Percentiles rank a stretch among this genome's conserved stretches.
phyloP scores from a whole-genome alignment of 2,797 vertebrate species.

The Eospalax fontanierii region DNA sequence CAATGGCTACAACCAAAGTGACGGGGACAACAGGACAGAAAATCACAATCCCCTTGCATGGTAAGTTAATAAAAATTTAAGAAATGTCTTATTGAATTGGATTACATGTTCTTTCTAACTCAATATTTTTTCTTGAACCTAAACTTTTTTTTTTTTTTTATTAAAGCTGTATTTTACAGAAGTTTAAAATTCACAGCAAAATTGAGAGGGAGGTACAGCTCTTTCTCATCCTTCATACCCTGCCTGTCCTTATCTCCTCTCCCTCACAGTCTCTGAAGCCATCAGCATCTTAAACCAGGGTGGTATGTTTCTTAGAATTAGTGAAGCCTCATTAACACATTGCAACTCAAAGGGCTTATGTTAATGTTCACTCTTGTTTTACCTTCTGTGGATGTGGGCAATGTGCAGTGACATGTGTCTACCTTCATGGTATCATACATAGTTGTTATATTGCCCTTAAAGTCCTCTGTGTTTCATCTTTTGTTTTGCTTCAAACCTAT shows the following conservation, averaged over 20 bases:
- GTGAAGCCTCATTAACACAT: not conserved
- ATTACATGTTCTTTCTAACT: slow-evolving; percentile 41
- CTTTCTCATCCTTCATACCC: not conserved
- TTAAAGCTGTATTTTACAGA: slow-evolving; percentile 4
- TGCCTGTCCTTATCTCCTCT: not conserved
- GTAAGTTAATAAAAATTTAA: slow-evolving; percentile 87
- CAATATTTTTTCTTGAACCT: slow-evolving; percentile 30
- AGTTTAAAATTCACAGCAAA: slow-evolving; percentile 51
- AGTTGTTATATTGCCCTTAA: slow-evolving; percentile 47
- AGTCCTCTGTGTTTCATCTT: not conserved
- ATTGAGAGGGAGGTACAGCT: not conserved
- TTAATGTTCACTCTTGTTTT: not conserved
- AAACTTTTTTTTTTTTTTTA: not conserved
- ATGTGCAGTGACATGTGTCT: not conserved
- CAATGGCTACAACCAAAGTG: slow-evolving; percentile 88
- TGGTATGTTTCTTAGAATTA: not conserved
- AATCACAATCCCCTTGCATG: slow-evolving; percentile 93
- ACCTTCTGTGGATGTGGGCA: slow-evolving; percentile 27
- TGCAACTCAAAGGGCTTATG: not conserved
- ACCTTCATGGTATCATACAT: slow-evolving; percentile 13
- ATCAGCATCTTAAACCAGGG: not conserved
- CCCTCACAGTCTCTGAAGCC: not conserved
- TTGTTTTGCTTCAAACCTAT: slow-evolving; percentile 62
- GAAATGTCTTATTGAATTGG: slow-evolving; percentile 40
- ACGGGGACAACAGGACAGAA: slow-evolving; percentile 87